Evolutionary conservation across 1,140 invertebrate genomes (phyloP).

Genomic region (Delia radicum): DNA sequence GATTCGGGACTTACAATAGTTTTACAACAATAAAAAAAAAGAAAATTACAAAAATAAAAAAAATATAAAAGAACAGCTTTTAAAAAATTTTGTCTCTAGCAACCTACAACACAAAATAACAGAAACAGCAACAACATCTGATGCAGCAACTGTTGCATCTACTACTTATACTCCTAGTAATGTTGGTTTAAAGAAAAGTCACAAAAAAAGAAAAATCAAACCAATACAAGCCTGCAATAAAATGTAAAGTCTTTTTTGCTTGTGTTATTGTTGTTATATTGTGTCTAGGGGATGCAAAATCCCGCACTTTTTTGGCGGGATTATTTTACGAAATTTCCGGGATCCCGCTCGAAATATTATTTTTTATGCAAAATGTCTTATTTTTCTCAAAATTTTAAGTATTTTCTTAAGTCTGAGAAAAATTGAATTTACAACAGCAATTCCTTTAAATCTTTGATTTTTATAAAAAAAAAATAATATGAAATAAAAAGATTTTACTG

Average conservation of each 20-base stretch:
- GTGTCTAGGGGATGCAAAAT: too few species aligned
- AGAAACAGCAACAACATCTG: neutral
- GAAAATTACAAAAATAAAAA: neutral
- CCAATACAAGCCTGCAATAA: constrained; percentile 14
- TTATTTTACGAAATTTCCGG: too few species aligned
- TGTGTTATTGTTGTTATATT: constrained; percentile 6
- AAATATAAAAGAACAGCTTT: neutral
- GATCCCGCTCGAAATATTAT: too few species aligned
- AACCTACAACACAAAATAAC: constrained; percentile 13
- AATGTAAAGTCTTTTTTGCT: constrained; percentile 12
- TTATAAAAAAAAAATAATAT: too few species aligned
- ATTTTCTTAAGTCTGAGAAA: too few species aligned
- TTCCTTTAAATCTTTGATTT: too few species aligned
- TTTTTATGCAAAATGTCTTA: too few species aligned
- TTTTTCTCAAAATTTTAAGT: too few species aligned
- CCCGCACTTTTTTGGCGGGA: too few species aligned
- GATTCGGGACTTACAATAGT: constrained; percentile 17
- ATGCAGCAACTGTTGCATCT: neutral
- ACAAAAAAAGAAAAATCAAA: constrained; percentile 7
- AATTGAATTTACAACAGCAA: too few species aligned
- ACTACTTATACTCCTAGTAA: neutral
- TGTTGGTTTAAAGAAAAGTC: neutral
- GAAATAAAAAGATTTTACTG: too few species aligned
- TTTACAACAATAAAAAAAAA: constrained; percentile 7
- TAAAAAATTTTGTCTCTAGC: constrained; percentile 18